Evolutionary conservation across 2,113 vertebrate genomes (phyloP), one percentile per base, ranked within the genome.

Genomic region (Columba janthina): DNA sequence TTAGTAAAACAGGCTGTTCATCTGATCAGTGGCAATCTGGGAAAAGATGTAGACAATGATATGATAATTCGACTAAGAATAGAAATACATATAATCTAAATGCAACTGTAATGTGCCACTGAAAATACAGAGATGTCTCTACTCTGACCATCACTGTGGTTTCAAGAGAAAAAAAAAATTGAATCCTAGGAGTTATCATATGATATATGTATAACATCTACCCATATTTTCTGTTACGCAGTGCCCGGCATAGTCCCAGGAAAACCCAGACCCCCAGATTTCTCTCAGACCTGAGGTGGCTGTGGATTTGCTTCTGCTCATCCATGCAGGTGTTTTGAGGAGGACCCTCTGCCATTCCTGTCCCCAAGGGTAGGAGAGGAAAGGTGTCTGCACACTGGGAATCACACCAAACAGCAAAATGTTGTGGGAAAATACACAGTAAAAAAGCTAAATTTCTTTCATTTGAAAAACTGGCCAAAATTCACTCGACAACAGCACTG

Each of bases 291-390:
- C 28, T 44, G 44, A 65, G 20, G 2, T 10, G 11, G 15, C n/a
- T 79, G 50, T 2, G 0, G 1, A 1, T 50, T 91, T 1, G 0
- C 14, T 82, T 14, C 51, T 54, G 11, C 19, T 66, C 58, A 57
- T 46, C 18, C 32, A 42, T 42, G 11, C 1, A 2, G 12, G 21
- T 7, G 21, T 71, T 32, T 54, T 13, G 13, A 7, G 21, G 18
- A 70, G 11, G 10, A 8, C 2, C 2, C 3, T 65, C 44, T 42
- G 21, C 46, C 18, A 54, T 40, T 42, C 31, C 9, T 34, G 1
- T 31, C 28, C 22, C 40, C 11, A 36, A 5, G 5, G 56, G 18
- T 6, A 0, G 0, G 4, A 53, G 0, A 0, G 44, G 38, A 88
- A 51, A 36, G 2, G 3, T 19, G 15, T 32, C 65, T 81, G 56